phyloP scores from a whole-genome alignment of 1,140 invertebrate species.

The Pissodes strobi region DNA sequence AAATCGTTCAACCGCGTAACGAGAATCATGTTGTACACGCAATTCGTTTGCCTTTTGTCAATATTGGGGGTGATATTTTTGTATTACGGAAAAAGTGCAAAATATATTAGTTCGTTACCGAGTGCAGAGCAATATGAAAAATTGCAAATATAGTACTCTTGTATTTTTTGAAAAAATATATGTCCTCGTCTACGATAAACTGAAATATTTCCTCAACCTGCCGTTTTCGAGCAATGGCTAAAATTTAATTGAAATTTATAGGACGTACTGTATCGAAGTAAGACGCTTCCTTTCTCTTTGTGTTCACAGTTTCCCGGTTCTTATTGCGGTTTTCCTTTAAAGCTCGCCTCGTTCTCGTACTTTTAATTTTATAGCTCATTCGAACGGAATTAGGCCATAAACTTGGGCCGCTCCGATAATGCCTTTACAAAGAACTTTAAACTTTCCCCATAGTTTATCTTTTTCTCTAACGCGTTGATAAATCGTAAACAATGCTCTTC shows the following conservation, averaged over 20 bases:
- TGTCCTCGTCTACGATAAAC: too few species aligned
- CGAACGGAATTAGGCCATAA: conserved; percentile 30
- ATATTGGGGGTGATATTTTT: too few species aligned
- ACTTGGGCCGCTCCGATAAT: conserved; percentile 17
- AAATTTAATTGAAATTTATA: too few species aligned
- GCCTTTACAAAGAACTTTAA: conserved; percentile 2
- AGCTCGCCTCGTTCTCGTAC: background rate
- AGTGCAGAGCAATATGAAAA: too few species aligned
- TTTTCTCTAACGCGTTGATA: background rate
- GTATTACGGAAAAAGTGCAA: too few species aligned
- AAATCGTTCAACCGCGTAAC: background rate
- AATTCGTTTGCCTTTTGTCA: background rate
- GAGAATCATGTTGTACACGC: background rate
- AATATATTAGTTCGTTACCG: too few species aligned
- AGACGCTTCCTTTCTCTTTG: background rate
- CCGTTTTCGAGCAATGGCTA: background rate
- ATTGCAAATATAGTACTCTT: too few species aligned
- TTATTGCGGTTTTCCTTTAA: background rate
- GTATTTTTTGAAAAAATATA: too few species aligned
- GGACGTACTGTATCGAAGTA: too few species aligned
- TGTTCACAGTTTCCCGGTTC: background rate
- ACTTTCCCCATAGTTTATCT: background rate
- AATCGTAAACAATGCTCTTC: background rate
- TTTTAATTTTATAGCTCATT: conserved; percentile 29
- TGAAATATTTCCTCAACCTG: background rate